These are phyloP conservation scores for Vesta saturnalis DNA, from an alignment of 2,888 invertebrate genomes.

Conservation along the genomic window DNA sequence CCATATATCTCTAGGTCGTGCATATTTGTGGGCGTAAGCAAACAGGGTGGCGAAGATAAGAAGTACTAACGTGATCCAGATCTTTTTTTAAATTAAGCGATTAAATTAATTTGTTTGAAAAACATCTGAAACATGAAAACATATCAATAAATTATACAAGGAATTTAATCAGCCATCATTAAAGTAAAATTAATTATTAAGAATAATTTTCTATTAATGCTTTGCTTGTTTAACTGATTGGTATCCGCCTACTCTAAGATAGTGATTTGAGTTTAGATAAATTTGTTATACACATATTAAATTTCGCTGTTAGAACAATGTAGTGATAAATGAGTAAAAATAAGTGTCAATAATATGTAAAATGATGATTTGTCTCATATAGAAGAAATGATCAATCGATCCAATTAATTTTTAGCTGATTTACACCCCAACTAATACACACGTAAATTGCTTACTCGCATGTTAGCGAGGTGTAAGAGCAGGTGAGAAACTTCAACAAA, in stretches of 20 bases:
- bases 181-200: conserved; percentile 14
- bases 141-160: conserved; percentile 15
- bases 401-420: conserved; percentile 1
- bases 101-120: background rate
- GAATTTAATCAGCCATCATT: conserved; percentile 22
- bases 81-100: background rate
- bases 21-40: background rate
- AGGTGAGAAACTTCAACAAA: conserved; percentile 48
- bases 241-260: conserved; percentile 10
- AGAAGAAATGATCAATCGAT: conserved; percentile 7
- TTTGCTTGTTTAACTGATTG: conserved; percentile 18
- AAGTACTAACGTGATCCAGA: too few species aligned
- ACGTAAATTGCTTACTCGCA: conserved; percentile 18
- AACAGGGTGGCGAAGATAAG: background rate
- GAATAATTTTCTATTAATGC: conserved; percentile 15
- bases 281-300: background rate
- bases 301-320: background rate
- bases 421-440: conserved; percentile 16
- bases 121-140: background rate
- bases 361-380: too few species aligned
- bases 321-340: too few species aligned
- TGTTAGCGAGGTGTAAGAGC: conserved; percentile 36
- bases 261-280: conserved; percentile 20
- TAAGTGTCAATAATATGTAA: conserved; percentile 13
- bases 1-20: too few species aligned